Percentiles rank a stretch among this genome's conserved stretches.
Conservation (phyloP, 2,888 invertebrate genomes). For the Callimorpha dominula region DNA sequence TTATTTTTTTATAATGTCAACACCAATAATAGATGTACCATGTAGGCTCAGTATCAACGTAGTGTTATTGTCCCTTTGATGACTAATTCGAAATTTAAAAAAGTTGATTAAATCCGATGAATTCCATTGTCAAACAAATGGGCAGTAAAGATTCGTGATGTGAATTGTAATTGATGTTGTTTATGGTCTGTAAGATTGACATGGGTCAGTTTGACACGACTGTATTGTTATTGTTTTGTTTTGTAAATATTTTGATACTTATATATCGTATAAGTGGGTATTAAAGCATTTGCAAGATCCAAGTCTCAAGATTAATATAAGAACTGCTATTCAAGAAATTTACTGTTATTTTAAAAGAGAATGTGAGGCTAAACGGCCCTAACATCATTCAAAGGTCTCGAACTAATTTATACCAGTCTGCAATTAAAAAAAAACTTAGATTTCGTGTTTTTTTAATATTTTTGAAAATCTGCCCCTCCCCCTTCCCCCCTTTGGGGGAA, state of each 20-base stretch:
- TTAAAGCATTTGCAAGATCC: too few species aligned
- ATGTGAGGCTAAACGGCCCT: constrained; percentile 22
- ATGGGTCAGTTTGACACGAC: constrained; percentile 31
- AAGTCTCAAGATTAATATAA: background rate
- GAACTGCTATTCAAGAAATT: background rate
- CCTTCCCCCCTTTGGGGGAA: too few species aligned
- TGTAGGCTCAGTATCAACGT: background rate
- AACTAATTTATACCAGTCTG: constrained; percentile 42
- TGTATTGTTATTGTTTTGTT: background rate
- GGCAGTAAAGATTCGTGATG: constrained; percentile 18
- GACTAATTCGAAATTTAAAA: constrained; percentile 30
- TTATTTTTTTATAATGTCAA: background rate
- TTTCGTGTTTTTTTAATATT: too few species aligned
- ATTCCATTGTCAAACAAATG: constrained; percentile 34
- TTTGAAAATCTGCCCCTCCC: too few species aligned
- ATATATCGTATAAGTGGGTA: background rate
- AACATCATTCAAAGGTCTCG: constrained; percentile 24
- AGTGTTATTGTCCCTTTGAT: constrained; percentile 18
- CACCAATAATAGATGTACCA: background rate
- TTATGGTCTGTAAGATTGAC: constrained; percentile 38
- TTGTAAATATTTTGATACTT: background rate
- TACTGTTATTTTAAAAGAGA: constrained; percentile 21
- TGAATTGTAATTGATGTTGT: constrained; percentile 40
- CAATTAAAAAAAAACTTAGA: too few species aligned
- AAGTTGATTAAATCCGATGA: constrained; percentile 21